These are phyloP conservation scores for Phaenicophaeus curvirostris DNA, from an alignment of 2,797 vertebrate genomes.

Conservation along the genomic window DNA sequence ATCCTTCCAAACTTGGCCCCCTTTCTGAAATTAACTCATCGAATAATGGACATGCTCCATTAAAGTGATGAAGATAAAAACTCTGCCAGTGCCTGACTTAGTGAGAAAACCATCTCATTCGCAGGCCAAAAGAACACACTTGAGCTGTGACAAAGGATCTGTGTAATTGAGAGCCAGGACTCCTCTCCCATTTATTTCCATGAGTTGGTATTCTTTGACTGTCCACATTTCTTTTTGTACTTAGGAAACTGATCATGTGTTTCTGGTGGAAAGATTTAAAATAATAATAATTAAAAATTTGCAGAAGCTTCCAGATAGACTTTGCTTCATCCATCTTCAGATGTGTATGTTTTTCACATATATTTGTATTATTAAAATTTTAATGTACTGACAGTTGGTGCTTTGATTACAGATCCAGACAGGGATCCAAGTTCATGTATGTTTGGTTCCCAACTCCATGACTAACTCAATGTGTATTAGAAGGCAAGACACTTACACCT, in stretches of 20 bases:
- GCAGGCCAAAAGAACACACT: conserved; percentile 46
- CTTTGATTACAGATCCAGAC: conserved; percentile 18
- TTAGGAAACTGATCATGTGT: not conserved
- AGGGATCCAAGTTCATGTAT: not conserved
- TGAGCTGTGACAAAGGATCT: conserved; percentile 49
- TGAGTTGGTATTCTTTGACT: conserved; percentile 5
- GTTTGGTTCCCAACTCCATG: conserved; percentile 24
- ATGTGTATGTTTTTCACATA: not conserved
- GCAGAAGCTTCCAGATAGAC: not conserved
- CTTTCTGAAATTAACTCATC: conserved; percentile 66
- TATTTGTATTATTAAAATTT: not conserved
- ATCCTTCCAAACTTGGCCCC: conserved; percentile 54
- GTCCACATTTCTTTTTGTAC: not conserved
- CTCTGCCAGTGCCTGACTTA: conserved; percentile 57
- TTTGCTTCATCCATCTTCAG: not conserved
- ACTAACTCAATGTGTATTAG: not conserved
- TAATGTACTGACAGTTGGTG: not conserved
- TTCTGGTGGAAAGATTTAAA: not conserved
- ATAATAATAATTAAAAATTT: not conserved
- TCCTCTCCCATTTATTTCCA: conserved; percentile 16
- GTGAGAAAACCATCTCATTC: conserved; percentile 45
- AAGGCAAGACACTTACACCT: not conserved
- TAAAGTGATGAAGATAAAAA: conserved; percentile 68
- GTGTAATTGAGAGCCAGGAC: conserved; percentile 44
- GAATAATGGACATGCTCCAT: conserved; percentile 65